A percentile compares a stretch with the other conserved stretches of the same genome.
Conservation (phyloP, 2,888 invertebrate genomes). For the Netelia virgata region DNA sequence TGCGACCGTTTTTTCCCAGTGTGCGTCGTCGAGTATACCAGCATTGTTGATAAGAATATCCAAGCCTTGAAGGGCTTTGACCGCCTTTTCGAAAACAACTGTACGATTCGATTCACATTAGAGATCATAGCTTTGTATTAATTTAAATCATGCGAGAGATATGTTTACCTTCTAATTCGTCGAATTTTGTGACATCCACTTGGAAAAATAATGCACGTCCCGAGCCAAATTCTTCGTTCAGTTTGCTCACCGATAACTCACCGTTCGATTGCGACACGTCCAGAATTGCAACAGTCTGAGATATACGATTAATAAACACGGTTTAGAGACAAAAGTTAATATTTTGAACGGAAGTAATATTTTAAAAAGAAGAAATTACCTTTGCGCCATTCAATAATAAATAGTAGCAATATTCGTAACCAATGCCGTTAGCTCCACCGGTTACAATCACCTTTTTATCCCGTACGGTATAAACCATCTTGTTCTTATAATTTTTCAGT, state of each 20-base stretch:
- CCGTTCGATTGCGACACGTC: conserved; percentile 84
- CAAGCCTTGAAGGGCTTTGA: conserved; percentile 83
- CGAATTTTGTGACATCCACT: conserved; percentile 85
- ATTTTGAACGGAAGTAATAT: background rate
- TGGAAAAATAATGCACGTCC: conserved; percentile 85
- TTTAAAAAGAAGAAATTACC: conserved; percentile 63
- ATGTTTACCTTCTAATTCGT: conserved; percentile 83
- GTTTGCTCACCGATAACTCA: conserved; percentile 82
- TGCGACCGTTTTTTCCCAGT: conserved; percentile 79
- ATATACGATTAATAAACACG: too few relatives aligned
- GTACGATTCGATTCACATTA: conserved; percentile 32
- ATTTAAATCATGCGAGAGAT: background rate
- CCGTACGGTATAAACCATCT: conserved; percentile 61
- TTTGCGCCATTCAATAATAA: conserved; percentile 84
- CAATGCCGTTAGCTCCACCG: conserved; percentile 87
- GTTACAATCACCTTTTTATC: conserved; percentile 82
- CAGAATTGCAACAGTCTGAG: conserved; percentile 81
- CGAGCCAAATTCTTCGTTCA: conserved; percentile 85
- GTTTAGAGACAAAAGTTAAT: too few relatives aligned
- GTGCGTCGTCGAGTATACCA: conserved; percentile 78
- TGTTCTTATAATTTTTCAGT: background rate
- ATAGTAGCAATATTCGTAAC: conserved; percentile 85
- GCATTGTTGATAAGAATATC: conserved; percentile 86
- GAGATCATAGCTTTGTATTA: background rate
- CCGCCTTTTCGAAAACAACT: conserved; percentile 84